phyloP scores from a whole-genome alignment of 2,113 vertebrate species.

The Anguilla rostrata region DNA sequence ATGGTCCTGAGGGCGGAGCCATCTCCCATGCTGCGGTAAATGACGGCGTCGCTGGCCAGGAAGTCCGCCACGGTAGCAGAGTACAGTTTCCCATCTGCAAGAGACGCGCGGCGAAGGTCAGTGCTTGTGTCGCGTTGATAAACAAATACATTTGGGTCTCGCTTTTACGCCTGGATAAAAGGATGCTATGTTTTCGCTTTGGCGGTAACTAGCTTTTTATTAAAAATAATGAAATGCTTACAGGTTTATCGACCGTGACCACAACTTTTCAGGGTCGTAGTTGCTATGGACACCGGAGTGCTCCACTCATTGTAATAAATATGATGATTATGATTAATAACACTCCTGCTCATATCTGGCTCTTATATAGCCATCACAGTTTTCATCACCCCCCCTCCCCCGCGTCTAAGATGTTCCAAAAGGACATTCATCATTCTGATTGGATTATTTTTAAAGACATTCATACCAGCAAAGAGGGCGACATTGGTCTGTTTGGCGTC shows the following conservation, averaged over 20 bases:
- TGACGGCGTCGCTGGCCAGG: slow-evolving; percentile 95
- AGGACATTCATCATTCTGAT: slow-evolving; percentile 62
- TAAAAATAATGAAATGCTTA: not conserved
- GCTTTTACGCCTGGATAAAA: not conserved
- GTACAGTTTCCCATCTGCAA: slow-evolving; percentile 91
- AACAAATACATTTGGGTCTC: not conserved
- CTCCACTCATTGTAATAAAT: not conserved
- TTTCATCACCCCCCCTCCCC: slow-evolving; percentile 23
- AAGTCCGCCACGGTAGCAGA: slow-evolving; percentile 98
- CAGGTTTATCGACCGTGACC: not conserved
- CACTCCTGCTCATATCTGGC: slow-evolving; percentile 11
- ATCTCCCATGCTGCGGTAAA: slow-evolving; percentile 98
- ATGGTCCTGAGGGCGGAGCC: slow-evolving; percentile 96
- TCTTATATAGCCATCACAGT: slow-evolving; percentile 21
- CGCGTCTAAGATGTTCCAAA: not conserved
- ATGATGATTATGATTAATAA: slow-evolving; percentile 28
- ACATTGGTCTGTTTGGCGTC: slow-evolving; percentile 99
- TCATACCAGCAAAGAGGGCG: slow-evolving; percentile 95
- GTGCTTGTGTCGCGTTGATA: not conserved
- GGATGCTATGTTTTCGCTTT: not conserved
- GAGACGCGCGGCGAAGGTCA: not conserved
- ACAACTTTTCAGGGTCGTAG: not conserved
- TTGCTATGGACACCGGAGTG: slow-evolving; percentile 20
- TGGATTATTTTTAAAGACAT: slow-evolving; percentile 44
- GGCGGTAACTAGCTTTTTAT: not conserved